These are phyloP conservation scores for Blastobasis lacticolella DNA, from an alignment of 2,888 invertebrate species.

Conservation along the genomic window DNA sequence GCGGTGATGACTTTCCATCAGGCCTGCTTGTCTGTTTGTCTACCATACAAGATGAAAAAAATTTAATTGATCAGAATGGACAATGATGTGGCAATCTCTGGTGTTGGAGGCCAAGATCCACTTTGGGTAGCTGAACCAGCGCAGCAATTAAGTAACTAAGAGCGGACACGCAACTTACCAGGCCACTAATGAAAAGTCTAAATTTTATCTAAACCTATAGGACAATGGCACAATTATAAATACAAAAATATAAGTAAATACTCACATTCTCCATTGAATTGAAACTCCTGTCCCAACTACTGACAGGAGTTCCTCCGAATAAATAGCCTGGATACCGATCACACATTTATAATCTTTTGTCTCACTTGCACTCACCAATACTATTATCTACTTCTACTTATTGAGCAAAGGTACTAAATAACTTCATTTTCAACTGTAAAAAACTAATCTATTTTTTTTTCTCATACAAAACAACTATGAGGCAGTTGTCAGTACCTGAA, in stretches of 20 bases:
- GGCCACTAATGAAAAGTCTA: no score
- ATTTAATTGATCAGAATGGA: no score
- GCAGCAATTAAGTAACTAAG: no score
- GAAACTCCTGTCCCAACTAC: slow-evolving; percentile 67
- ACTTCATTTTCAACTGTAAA: slow-evolving; percentile 1
- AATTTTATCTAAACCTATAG: no score
- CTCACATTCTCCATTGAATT: slow-evolving; percentile 65
- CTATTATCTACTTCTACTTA: slow-evolving; percentile 7
- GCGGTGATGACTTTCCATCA: no score
- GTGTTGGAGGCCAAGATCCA: no score
- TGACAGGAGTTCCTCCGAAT: slow-evolving; percentile 65
- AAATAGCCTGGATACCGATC: slow-evolving; percentile 62
- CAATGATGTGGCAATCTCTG: no score
- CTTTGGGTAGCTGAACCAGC: no score
- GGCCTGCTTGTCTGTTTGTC: no score
- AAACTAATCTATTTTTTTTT: background rate
- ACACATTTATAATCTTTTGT: slow-evolving; percentile 43
- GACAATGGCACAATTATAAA: background rate
- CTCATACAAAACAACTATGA: background rate
- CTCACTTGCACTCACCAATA: slow-evolving; percentile 8
- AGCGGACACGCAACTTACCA: no score
- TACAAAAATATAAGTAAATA: slow-evolving; percentile 13
- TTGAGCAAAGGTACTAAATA: slow-evolving; percentile 13
- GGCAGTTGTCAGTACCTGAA: slow-evolving; percentile 1
- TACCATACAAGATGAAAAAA: no score